phyloP scores from a whole-genome alignment of 2,797 vertebrate genomes.

The Lepus oiostolus region DNA sequence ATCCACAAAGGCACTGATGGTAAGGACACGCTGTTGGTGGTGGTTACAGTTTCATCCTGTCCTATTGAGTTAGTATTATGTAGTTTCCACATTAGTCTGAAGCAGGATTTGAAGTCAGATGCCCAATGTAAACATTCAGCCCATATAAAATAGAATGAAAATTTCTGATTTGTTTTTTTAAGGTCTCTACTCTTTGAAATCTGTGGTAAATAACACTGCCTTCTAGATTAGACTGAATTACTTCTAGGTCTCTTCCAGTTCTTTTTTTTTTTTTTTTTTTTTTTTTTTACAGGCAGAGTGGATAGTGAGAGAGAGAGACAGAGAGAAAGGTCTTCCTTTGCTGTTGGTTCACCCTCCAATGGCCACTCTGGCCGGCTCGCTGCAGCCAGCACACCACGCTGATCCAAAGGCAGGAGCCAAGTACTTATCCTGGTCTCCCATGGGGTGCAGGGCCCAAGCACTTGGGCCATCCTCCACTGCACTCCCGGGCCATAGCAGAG shows the following conservation, averaged over 20 bases:
- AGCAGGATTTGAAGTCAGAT: constrained; percentile 56
- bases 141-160: constrained; percentile 34
- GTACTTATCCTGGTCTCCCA: too few relatives aligned
- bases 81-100: constrained; percentile 32
- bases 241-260: constrained; percentile 10
- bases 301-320: too few relatives aligned
- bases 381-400: too few relatives aligned
- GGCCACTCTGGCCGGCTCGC: too few relatives aligned
- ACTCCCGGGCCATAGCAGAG: too few relatives aligned
- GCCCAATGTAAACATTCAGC: constrained; percentile 14
- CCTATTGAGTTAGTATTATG: neutral
- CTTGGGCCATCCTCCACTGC: too few relatives aligned
- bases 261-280: neutral
- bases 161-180: constrained; percentile 35
- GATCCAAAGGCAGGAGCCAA: too few relatives aligned
- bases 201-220: neutral
- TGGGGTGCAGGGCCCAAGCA: too few relatives aligned
- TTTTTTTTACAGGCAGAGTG: too few relatives aligned
- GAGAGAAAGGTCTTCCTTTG: too few relatives aligned
- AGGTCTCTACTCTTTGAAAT: constrained; percentile 37
- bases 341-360: too few relatives aligned
- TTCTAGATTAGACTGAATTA: constrained; percentile 44
- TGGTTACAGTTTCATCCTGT: neutral
- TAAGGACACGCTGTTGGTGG: constrained; percentile 78
- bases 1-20: constrained; percentile 95